These are phyloP conservation scores for Andricus curvator DNA, from an alignment of 2,888 invertebrate species.

Conservation along the genomic window DNA sequence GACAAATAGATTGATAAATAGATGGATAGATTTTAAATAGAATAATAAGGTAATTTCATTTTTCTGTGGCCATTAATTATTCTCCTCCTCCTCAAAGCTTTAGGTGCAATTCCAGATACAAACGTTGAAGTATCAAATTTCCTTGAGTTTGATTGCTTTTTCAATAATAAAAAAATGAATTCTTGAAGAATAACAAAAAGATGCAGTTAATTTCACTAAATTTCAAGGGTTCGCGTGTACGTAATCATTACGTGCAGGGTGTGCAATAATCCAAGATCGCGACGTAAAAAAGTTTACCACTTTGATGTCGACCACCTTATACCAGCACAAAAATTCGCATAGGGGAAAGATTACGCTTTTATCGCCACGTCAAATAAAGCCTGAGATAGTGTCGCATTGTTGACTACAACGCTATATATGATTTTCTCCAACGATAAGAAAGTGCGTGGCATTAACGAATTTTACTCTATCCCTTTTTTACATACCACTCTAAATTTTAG, in stretches of 20 bases:
- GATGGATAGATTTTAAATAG: too few species aligned
- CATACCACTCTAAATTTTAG: too few species aligned
- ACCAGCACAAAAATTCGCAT: slow-evolving; percentile 18
- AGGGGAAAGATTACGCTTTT: slow-evolving; percentile 28
- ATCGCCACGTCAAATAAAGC: slow-evolving; percentile 5
- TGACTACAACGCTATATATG: background rate
- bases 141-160: background rate
- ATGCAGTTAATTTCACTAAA: background rate
- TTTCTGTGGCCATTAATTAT: too few species aligned
- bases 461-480: background rate
- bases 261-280: slow-evolving; percentile 33
- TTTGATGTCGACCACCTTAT: slow-evolving; percentile 10
- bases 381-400: too few species aligned
- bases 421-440: background rate
- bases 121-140: too few species aligned
- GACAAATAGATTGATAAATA: too few species aligned
- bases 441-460: background rate
- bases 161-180: background rate
- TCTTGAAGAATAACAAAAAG: background rate
- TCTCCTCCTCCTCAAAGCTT: too few species aligned
- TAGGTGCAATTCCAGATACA: too few species aligned
- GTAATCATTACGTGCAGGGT: slow-evolving; percentile 4
- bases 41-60: too few species aligned
- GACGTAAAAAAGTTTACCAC: slow-evolving; percentile 6
- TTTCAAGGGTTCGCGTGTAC: slow-evolving; percentile 15